These are phyloP conservation scores for Bombus fervidus DNA, from an alignment of 1,140 invertebrate species.

Conservation along the genomic window DNA sequence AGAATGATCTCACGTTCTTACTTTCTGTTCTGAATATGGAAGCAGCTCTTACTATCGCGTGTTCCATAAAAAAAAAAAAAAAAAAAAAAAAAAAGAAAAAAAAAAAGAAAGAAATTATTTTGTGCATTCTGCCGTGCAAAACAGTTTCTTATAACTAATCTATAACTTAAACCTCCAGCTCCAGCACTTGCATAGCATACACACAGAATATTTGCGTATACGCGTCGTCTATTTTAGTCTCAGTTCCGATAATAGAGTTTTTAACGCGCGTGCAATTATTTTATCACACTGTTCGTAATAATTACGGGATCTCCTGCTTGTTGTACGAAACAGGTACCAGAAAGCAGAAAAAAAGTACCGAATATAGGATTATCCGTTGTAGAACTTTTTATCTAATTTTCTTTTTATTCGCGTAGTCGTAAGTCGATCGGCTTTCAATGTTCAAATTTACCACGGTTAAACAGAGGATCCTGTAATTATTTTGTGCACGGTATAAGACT, in stretches of 20 bases:
- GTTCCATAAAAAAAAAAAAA: not conserved
- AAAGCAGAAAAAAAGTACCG: not conserved
- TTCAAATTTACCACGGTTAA: not conserved
- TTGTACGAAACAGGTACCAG: no score
- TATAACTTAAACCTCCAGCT: conserved; percentile 18
- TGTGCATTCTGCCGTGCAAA: not conserved
- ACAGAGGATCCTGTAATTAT: conserved; percentile 11
- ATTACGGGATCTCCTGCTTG: not conserved
- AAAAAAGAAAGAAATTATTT: not conserved
- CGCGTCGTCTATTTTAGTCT: conserved; percentile 1
- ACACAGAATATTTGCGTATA: not conserved
- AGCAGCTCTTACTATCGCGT: not conserved
- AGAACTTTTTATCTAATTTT: not conserved
- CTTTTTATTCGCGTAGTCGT: not conserved
- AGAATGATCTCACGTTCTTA: conserved; percentile 37
- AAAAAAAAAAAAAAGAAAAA: no score
- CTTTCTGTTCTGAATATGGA: conserved; percentile 22
- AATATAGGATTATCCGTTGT: not conserved
- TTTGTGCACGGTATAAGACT: not conserved
- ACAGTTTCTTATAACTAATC: not conserved
- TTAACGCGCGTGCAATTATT: not conserved
- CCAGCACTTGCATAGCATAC: conserved; percentile 27
- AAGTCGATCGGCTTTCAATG: not conserved
- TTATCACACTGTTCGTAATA: not conserved
- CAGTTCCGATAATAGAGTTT: not conserved